Percentiles rank a stretch among this genome's conserved stretches.
Evolutionary conservation across 1,140 invertebrate species (phyloP).

Genomic region (Drosophila asahinai): DNA sequence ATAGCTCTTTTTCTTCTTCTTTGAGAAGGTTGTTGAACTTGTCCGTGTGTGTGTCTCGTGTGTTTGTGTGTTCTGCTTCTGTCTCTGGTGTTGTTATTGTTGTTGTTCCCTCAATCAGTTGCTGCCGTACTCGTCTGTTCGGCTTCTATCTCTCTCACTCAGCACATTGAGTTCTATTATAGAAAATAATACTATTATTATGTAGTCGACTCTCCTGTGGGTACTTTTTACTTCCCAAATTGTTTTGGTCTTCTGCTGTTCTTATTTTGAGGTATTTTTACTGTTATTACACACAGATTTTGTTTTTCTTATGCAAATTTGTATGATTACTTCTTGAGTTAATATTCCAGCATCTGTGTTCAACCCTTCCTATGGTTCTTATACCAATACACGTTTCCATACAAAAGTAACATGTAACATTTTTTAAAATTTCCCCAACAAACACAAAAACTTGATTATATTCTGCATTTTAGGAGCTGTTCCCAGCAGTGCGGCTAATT

Average conservation of each 20-base stretch:
- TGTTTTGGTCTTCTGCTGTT: constrained; percentile 25
- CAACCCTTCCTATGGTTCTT: constrained; percentile 3
- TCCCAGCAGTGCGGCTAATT: too few species aligned
- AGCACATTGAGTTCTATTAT: constrained; percentile 72
- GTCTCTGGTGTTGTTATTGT: constrained; percentile 46
- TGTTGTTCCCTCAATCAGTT: constrained; percentile 53
- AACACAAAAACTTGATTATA: constrained; percentile 29
- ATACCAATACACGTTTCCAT: constrained; percentile 7
- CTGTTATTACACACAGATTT: constrained; percentile 64
- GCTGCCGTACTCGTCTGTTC: constrained; percentile 31
- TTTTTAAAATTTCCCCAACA: constrained; percentile 18
- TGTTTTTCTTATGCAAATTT: constrained; percentile 62
- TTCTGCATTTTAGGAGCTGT: constrained; percentile 15
- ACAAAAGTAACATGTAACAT: constrained; percentile 9
- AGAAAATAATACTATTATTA: constrained; percentile 83
- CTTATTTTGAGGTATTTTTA: constrained; percentile 69
- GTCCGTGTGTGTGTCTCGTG: constrained; percentile 39
- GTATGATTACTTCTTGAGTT: constrained; percentile 25
- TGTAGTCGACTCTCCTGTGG: constrained; percentile 61
- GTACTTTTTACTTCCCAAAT: constrained; percentile 19
- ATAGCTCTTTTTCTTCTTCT: constrained; percentile 39
- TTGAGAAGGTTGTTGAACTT: constrained; percentile 74
- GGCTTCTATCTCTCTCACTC: constrained; percentile 12
- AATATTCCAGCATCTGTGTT: constrained; percentile 11
- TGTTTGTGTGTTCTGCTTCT: constrained; percentile 36